Base-by-base conservation (phyloP, 1,140 invertebrate species). In the Penaeus vannamei region DNA sequence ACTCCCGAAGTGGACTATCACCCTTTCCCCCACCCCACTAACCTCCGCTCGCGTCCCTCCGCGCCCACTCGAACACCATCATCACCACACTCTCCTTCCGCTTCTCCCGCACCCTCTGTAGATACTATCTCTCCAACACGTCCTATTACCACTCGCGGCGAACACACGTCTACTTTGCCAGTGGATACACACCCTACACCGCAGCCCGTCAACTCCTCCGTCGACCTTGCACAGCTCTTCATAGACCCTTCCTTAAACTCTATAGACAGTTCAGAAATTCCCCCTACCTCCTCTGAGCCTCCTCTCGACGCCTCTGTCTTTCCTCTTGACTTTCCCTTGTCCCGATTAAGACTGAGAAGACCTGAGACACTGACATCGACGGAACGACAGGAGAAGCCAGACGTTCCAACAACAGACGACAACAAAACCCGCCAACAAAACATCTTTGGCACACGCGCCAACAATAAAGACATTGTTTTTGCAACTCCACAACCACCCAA, bases 391-490 rank as follows among this genome's bases (percentile, higher is more conserved):
- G 46, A 29, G n/a, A 79, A 79, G 46, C 32, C 76, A 26, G 76
- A 79, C 76, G n/a, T 8, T 46, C n/a, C 76, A 36, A 79, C 76
- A 80, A 14, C 85, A 86, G 20, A 61, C 72, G 26, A 76, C 72
- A 76, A 76, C 72, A 76, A 66, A 69, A 84, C 64, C 46, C n/a
- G 42, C n/a, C 62, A 84, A 23, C 62, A 69, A 36, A 64, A 36
- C 83, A 32, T 84, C 61, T 29, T 79, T 23, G 85, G 76, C 32
- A 80, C 85, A 86, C 46, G 60, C 12, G 22, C 64, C 10, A 61
- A 86, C 32, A 42, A 84, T 42, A 84, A 84, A 84, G 83, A 84
- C 83, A 84, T 84, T 66, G 83, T 84, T 46, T 84, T 84, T 69
- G 83, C 62, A 36, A 61, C 61, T 66, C 83, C 83, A 84, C 29